Evolutionary conservation across 1,140 invertebrate species (phyloP), one percentile per base, ranked within the genome.

Genomic region (Caligus rogercresseyi): DNA sequence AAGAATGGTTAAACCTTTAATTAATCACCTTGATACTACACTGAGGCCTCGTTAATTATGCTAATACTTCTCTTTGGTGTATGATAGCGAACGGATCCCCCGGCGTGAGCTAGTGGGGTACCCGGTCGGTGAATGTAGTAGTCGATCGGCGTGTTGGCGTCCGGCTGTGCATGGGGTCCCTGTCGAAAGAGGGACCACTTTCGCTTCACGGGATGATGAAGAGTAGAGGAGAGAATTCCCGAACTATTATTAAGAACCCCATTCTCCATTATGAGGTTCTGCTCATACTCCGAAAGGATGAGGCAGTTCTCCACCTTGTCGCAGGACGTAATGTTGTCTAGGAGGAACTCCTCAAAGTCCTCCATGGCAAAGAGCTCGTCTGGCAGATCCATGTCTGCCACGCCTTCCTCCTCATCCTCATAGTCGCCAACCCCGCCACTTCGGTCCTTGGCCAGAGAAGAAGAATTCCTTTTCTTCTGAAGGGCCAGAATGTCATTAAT

Each of bases 291-390:
- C 65, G 83, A 86, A 31, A 87, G 77, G 84, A 89, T 87, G 65
- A 89, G 73, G 71, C 86, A 87, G 72, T 89, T 87, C 72, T 87
- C 85, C 24, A 86, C 84, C 77, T 88, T 87, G 74, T 88, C 87
- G 73, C 86, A 89, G 23, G 86, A 88, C 55, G 86, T 88, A 70
- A 89, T 88, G 72, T 85, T 87, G 68, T 89, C 86, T 7, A 69
- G 66, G 25, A 63, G 65, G 18, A 68, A 65, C 20, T 83, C 83
- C 61, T 84, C 84, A 66, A 85, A 86, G 67, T 87, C 85, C 51
- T 87, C 74, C 67, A 87, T 84, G 65, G 87, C 85, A 2, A 87
- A 75, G 25, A 87, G 72, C 73, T 87, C 85, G 68, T 87, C 85
- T 0, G 84, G 84, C 61, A 86, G 77, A 73, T 87, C 85, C 77